Evolutionary conservation across 2,797 vertebrate species (phyloP).

Genomic region (Gymnopithys bicolor): DNA sequence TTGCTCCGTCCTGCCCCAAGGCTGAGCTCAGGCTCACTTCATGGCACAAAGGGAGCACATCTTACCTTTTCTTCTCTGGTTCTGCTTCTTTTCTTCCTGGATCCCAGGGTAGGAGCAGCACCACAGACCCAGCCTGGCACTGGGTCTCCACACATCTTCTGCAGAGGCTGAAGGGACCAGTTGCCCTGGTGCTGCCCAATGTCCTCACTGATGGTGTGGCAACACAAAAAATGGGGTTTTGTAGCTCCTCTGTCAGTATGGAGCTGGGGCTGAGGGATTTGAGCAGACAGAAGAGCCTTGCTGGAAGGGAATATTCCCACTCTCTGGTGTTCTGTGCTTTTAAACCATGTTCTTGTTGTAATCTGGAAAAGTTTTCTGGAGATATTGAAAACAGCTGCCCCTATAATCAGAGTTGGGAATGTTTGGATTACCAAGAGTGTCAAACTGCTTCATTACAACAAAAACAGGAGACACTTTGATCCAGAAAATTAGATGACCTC

Average conservation of each 20-base stretch:
- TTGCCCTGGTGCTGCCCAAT: neutral
- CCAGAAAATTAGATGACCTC: neutral
- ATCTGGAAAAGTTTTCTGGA: constrained; percentile 30
- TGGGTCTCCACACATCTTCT: rapidly evolving
- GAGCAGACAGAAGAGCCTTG: neutral
- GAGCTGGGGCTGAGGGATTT: neutral
- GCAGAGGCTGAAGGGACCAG: neutral
- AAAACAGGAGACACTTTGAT: constrained; percentile 15
- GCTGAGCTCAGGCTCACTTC: neutral
- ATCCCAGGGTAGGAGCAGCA: neutral
- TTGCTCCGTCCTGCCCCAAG: neutral
- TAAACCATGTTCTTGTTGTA: neutral
- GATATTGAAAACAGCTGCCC: constrained; percentile 32
- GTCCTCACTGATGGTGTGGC: neutral
- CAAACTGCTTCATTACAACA: constrained; percentile 24
- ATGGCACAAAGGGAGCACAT: neutral
- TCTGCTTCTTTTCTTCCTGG: neutral
- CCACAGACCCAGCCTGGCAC: neutral
- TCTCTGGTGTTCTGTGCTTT: neutral
- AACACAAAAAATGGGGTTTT: neutral
- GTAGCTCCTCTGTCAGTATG: neutral
- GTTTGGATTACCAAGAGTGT: constrained; percentile 1
- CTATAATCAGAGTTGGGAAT: constrained; percentile 1
- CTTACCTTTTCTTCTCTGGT: neutral
- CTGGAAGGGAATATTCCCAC: constrained; percentile 2